Percentiles rank a stretch among this genome's conserved stretches.
Conservation (phyloP, 2,888 invertebrate genomes). For the Colostygia pectinataria region DNA sequence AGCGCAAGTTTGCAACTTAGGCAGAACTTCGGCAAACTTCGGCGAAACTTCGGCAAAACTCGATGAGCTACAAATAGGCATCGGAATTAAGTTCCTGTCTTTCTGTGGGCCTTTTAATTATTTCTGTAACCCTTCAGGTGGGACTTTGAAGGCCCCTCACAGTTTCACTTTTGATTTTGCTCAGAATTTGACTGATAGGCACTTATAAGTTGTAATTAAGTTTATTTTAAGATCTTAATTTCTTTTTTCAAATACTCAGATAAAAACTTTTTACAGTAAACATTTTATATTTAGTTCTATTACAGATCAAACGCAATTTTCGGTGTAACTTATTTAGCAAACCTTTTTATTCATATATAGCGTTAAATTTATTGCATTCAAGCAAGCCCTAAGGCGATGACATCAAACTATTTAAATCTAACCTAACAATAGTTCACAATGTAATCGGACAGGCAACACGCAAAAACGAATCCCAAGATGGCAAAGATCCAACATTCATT, state of each 20-base stretch:
- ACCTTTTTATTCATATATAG: no score
- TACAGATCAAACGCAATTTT: neutral
- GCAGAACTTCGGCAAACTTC: slow-evolving; percentile 43
- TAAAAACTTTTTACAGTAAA: slow-evolving; percentile 11
- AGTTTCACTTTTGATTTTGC: slow-evolving; percentile 53
- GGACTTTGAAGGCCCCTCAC: slow-evolving; percentile 53
- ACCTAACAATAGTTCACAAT: slow-evolving; percentile 16
- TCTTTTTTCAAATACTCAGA: slow-evolving; percentile 24
- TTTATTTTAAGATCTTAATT: slow-evolving; percentile 37
- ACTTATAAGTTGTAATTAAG: slow-evolving; percentile 55
- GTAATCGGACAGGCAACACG: slow-evolving; percentile 21
- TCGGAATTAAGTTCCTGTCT: slow-evolving; percentile 75
- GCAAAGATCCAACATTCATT: slow-evolving; percentile 44
- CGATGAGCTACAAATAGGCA: slow-evolving; percentile 79
- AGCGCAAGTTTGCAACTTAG: slow-evolving; percentile 46
- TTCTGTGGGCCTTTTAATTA: slow-evolving; percentile 80
- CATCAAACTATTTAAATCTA: neutral
- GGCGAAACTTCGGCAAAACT: slow-evolving; percentile 59
- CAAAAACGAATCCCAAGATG: slow-evolving; percentile 28
- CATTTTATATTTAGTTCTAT: neutral
- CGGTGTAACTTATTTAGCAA: neutral
- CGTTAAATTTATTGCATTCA: no score
- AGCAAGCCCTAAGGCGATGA: neutral
- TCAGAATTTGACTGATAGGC: slow-evolving; percentile 52
- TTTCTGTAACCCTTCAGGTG: slow-evolving; percentile 67